Conservation (phyloP, 53 echinoderm and acorn worm genomes). For the Zoroaster sp. region DNA sequence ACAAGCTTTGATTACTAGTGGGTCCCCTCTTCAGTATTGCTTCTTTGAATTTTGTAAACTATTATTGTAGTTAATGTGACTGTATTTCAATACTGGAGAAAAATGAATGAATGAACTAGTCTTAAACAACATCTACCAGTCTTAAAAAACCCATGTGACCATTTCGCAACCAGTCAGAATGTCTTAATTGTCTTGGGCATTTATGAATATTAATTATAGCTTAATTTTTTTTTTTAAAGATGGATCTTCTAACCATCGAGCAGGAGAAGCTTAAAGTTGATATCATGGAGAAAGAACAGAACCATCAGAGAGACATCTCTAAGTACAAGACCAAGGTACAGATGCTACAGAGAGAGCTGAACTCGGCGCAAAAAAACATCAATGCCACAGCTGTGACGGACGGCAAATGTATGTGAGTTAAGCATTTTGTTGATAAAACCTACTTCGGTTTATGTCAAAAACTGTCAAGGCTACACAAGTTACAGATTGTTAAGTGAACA, state of each 20-base stretch:
- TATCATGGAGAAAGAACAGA: slow-evolving; percentile 23
- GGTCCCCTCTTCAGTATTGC: too few species aligned
- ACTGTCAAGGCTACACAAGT: too few species aligned
- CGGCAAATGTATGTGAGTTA: slow-evolving; percentile 78
- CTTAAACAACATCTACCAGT: too few species aligned
- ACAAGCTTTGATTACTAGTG: too few species aligned
- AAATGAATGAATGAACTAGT: too few species aligned
- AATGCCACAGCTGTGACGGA: slow-evolving; percentile 65
- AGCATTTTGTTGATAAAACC: too few species aligned
- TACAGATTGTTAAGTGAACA: not conserved
- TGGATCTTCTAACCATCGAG: slow-evolving; percentile 55
- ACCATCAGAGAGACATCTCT: slow-evolving; percentile 37
- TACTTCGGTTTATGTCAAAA: too few species aligned
- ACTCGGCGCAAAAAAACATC: slow-evolving; percentile 60
- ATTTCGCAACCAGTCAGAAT: not conserved
- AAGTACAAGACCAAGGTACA: slow-evolving; percentile 56
- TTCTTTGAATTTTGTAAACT: too few species aligned
- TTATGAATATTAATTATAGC: not conserved
- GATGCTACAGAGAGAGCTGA: slow-evolving; percentile 73
- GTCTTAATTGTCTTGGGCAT: not conserved
- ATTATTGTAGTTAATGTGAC: too few species aligned
- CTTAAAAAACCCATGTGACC: not conserved
- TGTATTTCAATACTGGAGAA: not conserved
- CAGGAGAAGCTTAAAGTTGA: slow-evolving; percentile 50
- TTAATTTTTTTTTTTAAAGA: not conserved